Base-by-base conservation (phyloP, 23 tunicate genomes). In the Trididemnum nubilum region DNA sequence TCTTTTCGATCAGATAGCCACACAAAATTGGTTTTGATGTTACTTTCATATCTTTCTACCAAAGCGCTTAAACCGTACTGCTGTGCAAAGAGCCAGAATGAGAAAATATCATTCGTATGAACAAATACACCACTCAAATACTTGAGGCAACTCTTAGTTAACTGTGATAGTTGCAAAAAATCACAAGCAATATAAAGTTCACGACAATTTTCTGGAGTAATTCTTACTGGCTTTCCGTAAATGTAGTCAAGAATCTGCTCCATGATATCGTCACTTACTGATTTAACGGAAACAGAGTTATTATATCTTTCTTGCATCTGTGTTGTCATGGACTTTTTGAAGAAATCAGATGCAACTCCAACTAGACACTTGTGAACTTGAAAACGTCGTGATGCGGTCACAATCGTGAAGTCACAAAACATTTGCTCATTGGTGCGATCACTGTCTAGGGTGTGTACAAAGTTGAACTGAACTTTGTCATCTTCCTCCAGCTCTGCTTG, bases 341-440 rank as follows among this genome's bases (percentile, higher is more conserved):
- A 61, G n/a, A 61, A 61, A 12, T 61, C 67, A 12, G 67, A 61
- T 61, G 67, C 67, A 5, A 61, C 67, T 3, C 67, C 67, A 5
- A 61, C 28, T 3, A 61, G 25, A 61, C 67, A 61, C 29, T 61
- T 61, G n/a, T 61, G 67, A 61, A 61, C 67, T 3, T 61, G 67
- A n/a, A 61, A 61, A 15, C 26, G 3, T 22, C 26, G 28, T 4
- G 22, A 15, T 21, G 18, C 25, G 22, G 67, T 61, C 26, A 61
- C n/a, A 24, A 61, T n/a, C 26, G 26, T n/a, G 67, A 61, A 61
- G 29, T 61, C 67, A 61, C 67, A 61, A 61, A 61, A 61, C 18
- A 26, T 24, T 61, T n/a, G 18, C 25, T 61, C 67, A 61, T 61
- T 61, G 18, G n/a, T 12, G 22, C 67, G 67, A 24, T 61, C 67